These are phyloP conservation scores for Champsocephalus esox DNA, from an alignment of 2,797 vertebrate genomes.

Conservation along the genomic window DNA sequence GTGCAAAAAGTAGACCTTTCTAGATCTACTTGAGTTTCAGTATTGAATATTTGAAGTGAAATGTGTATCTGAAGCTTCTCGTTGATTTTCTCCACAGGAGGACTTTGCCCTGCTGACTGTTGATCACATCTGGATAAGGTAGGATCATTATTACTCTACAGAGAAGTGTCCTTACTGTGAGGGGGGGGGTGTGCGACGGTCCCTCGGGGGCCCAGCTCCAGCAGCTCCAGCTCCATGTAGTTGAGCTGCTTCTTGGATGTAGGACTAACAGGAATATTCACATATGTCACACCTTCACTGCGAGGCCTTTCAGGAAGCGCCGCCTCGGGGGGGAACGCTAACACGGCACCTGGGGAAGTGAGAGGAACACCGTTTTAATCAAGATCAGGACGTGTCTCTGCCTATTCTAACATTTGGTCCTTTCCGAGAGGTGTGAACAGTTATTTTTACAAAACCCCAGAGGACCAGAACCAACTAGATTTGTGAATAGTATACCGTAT, in stretches of 20 bases:
- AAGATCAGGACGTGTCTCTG: constrained; percentile 1
- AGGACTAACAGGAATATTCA: constrained; percentile 93
- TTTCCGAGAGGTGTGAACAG: constrained; percentile 1
- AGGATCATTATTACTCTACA: neutral
- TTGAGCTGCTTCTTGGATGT: constrained; percentile 90
- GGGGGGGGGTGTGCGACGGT: constrained; percentile 53
- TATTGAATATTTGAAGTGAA: neutral
- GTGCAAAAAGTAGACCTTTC: too few species aligned
- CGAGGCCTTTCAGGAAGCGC: constrained; percentile 75
- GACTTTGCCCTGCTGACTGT: neutral
- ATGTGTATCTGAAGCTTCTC: neutral
- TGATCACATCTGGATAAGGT: neutral
- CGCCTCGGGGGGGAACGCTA: constrained; percentile 81
- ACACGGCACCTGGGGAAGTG: constrained; percentile 74
- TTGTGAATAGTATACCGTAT: too few species aligned
- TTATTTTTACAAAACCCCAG: constrained; percentile 9
- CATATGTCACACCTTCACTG: constrained; percentile 85
- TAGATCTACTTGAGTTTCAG: neutral
- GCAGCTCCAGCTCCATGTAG: constrained; percentile 94
- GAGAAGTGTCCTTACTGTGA: constrained; percentile 67
- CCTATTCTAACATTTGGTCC: neutral
- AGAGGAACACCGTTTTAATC: constrained; percentile 32
- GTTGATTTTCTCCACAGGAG: neutral
- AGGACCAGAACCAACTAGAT: neutral
- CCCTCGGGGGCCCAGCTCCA: constrained; percentile 85